Evolutionary conservation across 2,888 invertebrate species (phyloP), one percentile per base, ranked within the genome.

Genomic region (Eristalinus aeneus): DNA sequence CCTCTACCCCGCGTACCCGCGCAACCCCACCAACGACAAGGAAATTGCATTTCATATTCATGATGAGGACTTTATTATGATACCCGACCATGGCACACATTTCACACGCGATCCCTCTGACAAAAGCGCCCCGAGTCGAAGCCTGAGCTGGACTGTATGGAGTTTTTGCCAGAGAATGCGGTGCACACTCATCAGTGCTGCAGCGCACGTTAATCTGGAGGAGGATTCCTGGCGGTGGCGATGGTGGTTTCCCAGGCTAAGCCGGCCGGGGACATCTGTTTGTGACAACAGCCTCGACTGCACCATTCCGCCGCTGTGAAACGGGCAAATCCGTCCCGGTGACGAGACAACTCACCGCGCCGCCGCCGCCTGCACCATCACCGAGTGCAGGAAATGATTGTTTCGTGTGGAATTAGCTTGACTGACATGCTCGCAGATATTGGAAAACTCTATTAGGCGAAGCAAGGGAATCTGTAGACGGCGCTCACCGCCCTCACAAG

Each of bases 21-120:
- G 8, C 32, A 6, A 27, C 65, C 11, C 58, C 23, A 39, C 64
- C 10, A 11, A 16, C 61, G 53, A 65, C 60, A 56, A 86, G 86
- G 86, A 86, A 86, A 86, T 86, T 86, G 77, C 86, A 86, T 86
- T 86, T 86, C 86, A 86, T 86, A 86, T 82, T 86, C 86, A 86
- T 86, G 86, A 86, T 73, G 71, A 86, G 82, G 86, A 86, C 86
- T 86, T 86, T 86, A 86, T 86, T 86, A 82, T 82, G 86, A 86
- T 86, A 86, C 74, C 74, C 74, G 69, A 72, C 77, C 77, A 65
- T 82, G 82, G 82, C 82, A 82, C 53, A 82, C 39, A 82, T 86
- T 86, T 82, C 73, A 78, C 82, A 86, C 86, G 86, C 86, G 82
- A 86, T 82, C 82, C 77, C 31, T 71, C 80, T 46, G n/a, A 68